These are phyloP conservation scores for Atrina japonica DNA, from an alignment of 2,888 invertebrate genomes.

Conservation along the genomic window DNA sequence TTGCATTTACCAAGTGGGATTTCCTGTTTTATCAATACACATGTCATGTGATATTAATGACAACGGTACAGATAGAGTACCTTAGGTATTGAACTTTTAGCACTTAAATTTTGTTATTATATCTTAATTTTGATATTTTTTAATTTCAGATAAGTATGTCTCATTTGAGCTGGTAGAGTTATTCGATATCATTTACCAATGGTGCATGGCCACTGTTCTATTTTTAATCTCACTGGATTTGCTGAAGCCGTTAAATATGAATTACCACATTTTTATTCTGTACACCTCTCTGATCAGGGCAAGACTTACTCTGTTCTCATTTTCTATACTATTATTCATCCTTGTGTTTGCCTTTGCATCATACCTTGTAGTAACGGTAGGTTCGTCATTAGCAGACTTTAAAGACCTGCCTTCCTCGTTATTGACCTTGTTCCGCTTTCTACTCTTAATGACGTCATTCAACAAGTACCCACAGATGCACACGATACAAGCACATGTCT, in stretches of 20 bases:
- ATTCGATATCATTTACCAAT: conserved; percentile 44
- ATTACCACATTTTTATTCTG: conserved; percentile 49
- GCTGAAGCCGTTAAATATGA: conserved; percentile 50
- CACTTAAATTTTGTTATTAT: no score
- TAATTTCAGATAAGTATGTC: conserved; percentile 48
- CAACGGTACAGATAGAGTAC: no score
- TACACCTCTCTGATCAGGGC: conserved; percentile 42
- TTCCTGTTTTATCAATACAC: no score
- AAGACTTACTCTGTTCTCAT: conserved; percentile 29
- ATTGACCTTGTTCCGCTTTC: conserved; percentile 28
- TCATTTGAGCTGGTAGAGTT: conserved; percentile 51
- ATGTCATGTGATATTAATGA: no score
- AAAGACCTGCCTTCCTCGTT: conserved; percentile 26
- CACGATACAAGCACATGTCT: conserved; percentile 17
- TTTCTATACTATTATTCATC: conserved; percentile 35
- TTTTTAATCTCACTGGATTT: conserved; percentile 47
- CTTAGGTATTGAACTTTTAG: no score
- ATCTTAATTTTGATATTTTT: no score
- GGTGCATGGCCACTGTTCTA: conserved; percentile 38
- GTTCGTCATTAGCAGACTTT: conserved; percentile 26
- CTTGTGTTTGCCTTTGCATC: conserved; percentile 43
- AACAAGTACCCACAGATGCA: conserved; percentile 23
- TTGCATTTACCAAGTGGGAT: no score
- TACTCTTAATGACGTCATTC: conserved; percentile 33
- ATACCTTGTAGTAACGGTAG: conserved; percentile 43